Evolutionary conservation across 2,888 invertebrate genomes (phyloP), one percentile per base, ranked within the genome.

Genomic region (Macropis europaea): DNA sequence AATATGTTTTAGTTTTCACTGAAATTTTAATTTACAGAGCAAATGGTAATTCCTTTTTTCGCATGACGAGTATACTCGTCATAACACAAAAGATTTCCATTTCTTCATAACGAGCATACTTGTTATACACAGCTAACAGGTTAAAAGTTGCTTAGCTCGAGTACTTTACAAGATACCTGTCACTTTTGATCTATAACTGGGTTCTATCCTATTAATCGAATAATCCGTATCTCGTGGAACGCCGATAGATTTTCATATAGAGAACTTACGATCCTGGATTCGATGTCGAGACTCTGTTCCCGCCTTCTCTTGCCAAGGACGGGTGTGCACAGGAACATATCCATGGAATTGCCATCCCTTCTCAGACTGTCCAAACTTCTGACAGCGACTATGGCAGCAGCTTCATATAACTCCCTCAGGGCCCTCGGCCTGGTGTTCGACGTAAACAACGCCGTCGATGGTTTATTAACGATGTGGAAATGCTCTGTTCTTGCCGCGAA

Each of bases 401-500:
- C 93, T 85, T 94, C 94, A 91, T 97, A 97, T 80, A 96, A 92
- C 81, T 93, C 93, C 86, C 93, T 93, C 81, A 97, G 92, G 86
- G 95, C 95, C 81, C 92, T 92, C 42, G 97, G 96, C 79, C 95
- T 94, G 52, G 95, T 94, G 79, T 93, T 93, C 73, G 93, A 91
- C 76, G 94, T 94, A 91, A 97, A 97, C 82, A 97, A 92, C 84
- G 93, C 93, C 84, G 94, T 93, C 87, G 93, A 92, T 88, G 94
- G 92, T 84, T 93, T 92, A 89, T 94, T 94, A 86, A 92, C 92
- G 83, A 94, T 92, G 89, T 92, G 93, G 92, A 94, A 97, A 91
- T 96, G 95, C 83, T 93, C 92, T 91, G 94, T 95, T 89, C 94
- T 93, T 84, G 93, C 90, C 82, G 96, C 96, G 92, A 97, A 97